phyloP scores from a whole-genome alignment of 2,113 vertebrate species.

The Onychorhynchus coronatus region DNA sequence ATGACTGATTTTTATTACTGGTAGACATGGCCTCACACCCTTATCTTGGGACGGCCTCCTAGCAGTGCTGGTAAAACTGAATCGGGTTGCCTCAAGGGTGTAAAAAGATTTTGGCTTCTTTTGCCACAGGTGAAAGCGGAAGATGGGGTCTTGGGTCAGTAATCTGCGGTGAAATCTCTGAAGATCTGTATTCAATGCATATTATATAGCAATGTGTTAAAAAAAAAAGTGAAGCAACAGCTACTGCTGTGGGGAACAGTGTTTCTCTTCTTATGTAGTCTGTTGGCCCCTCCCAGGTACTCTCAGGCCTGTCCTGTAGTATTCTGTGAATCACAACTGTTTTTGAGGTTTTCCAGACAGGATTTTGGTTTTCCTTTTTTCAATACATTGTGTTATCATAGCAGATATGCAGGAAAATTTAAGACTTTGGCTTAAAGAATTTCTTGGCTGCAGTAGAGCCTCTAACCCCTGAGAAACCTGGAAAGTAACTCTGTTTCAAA shows the following conservation, averaged over 20 bases:
- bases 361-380: background rate
- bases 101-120: background rate
- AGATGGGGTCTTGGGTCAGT: background rate
- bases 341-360: background rate
- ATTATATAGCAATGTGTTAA: background rate
- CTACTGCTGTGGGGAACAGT: background rate
- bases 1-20: background rate
- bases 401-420: background rate
- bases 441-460: background rate
- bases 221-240: background rate
- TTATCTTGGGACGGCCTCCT: background rate
- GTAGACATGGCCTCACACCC: background rate
- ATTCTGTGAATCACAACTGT: background rate
- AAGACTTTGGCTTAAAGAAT: background rate
- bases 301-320: background rate
- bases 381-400: background rate
- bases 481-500: background rate
- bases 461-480: background rate
- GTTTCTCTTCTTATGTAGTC: background rate
- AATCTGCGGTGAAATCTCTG: background rate
- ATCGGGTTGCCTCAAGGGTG: background rate
- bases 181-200: background rate
- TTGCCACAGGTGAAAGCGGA: background rate
- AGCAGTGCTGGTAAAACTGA: background rate
- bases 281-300: background rate